A percentile compares a stretch with the other conserved stretches of the same genome.
Conservation (phyloP, 2,888 invertebrate species). For the Acanthosepion lycidas region DNA sequence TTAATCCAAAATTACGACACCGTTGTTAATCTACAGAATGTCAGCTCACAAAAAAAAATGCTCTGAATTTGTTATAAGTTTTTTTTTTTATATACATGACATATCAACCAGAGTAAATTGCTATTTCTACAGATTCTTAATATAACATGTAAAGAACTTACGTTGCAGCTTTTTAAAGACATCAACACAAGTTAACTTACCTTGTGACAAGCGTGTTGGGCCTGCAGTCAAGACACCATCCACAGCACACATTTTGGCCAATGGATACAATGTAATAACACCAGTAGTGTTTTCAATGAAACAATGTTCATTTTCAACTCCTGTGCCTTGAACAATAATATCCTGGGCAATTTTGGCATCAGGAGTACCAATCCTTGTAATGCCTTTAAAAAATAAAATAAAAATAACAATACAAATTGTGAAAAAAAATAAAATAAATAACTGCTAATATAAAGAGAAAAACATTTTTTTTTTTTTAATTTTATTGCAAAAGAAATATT, state of each 20-base stretch:
- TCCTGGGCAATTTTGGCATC: conserved; percentile 82
- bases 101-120: too few relatives aligned
- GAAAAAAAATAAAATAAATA: background rate
- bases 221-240: conserved; percentile 84
- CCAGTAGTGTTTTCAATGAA: conserved; percentile 87
- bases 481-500: too few relatives aligned
- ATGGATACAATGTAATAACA: conserved; percentile 88
- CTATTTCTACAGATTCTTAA: too few relatives aligned
- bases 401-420: background rate
- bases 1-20: too few relatives aligned
- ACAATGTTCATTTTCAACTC: conserved; percentile 88
- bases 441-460: too few relatives aligned
- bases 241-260: conserved; percentile 81
- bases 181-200: conserved; percentile 76
- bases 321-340: conserved; percentile 88
- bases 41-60: too few relatives aligned
- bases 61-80: too few relatives aligned
- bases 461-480: too few relatives aligned
- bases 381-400: conserved; percentile 79
- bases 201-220: conserved; percentile 87
- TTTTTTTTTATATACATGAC: too few relatives aligned
- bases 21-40: too few relatives aligned
- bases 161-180: too few relatives aligned
- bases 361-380: conserved; percentile 84
- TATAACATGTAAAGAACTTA: too few relatives aligned